Base-by-base conservation (phyloP, 2,888 invertebrate genomes). In the Meganola albula region DNA sequence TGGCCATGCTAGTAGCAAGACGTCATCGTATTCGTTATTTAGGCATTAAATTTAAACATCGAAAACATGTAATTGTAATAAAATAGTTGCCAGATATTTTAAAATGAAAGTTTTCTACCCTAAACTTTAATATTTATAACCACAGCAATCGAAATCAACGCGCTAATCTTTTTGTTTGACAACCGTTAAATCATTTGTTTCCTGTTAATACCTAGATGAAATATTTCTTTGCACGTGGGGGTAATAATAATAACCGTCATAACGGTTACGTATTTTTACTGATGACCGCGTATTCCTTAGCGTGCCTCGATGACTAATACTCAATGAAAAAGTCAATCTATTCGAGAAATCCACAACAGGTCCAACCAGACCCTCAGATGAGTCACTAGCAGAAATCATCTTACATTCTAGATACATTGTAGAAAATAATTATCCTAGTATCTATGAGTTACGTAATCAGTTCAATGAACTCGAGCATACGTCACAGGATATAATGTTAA, bases 261-360 rank as follows among this genome's bases (percentile, higher is more conserved):
- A 33, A 43, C 16, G 24, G 53, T 66, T 65, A 62, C 63, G 59
- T 63, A 54, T 60, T 40, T 66, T 64, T 71, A 74, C 74, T 75
- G 74, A 73, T 74, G 70, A 68, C 48, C 40, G 52, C 51, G 53
- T 58, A 45, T 61, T 67, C 64, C 63, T 61, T 60, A 60, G 36
- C 41, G 46, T 53, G 64, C 59, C 70, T 32, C 71, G 72, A 74
- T 82, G 83, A 83, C 66, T 82, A 82, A 80, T 66, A 58, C 62
- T 69, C 63, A 74, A 77, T 79, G 78, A 76, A 76, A 37, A 44
- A 40, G 35, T 48, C 51, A 55, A 61, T 59, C 58, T 54, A 62
- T 57, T 55, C 46, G 46, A 48, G 36, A 40, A 30, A 34, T 43
- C 48, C 48, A 58, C 50, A 71, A 63, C 64, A 63, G 70, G 70